These are phyloP conservation scores for Clarias laeviceps DNA, from an alignment of 2,797 vertebrate genomes.

Conservation along the genomic window DNA sequence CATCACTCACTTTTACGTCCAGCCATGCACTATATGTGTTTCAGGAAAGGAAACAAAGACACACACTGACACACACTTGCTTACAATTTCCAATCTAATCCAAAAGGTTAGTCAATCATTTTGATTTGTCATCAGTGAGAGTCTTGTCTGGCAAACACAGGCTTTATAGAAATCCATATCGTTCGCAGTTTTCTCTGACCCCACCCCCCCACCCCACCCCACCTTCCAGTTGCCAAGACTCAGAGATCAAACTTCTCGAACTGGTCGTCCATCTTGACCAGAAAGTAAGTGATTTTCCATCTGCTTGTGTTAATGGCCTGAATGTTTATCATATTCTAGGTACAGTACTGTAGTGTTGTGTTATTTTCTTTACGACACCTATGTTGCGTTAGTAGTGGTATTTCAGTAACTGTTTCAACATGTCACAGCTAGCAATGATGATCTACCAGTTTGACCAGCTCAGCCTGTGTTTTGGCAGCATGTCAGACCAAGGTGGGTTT, in stretches of 20 bases:
- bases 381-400: not conserved
- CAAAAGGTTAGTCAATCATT: slow-evolving; percentile 15
- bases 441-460: slow-evolving; percentile 3
- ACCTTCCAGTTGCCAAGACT: not conserved
- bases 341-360: not conserved
- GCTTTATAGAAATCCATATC: not conserved
- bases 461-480: not conserved
- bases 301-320: not conserved
- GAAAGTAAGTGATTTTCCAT: not conserved
- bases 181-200: not conserved
- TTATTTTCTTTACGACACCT: not conserved
- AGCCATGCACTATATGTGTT: slow-evolving; percentile 35
- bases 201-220: no score
- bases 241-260: not conserved
- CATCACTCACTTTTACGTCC: slow-evolving; percentile 69
- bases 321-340: not conserved
- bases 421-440: not conserved
- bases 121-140: slow-evolving; percentile 19
- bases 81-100: slow-evolving; percentile 24
- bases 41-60: slow-evolving; percentile 39
- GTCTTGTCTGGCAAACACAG: not conserved
- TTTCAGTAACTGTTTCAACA: not conserved
- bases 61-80: slow-evolving; percentile 20
- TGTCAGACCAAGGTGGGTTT: not conserved
- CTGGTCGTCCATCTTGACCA: not conserved